Evolutionary conservation across 1,140 invertebrate genomes (phyloP).

Genomic region (Caenorhabditis tropicalis): DNA sequence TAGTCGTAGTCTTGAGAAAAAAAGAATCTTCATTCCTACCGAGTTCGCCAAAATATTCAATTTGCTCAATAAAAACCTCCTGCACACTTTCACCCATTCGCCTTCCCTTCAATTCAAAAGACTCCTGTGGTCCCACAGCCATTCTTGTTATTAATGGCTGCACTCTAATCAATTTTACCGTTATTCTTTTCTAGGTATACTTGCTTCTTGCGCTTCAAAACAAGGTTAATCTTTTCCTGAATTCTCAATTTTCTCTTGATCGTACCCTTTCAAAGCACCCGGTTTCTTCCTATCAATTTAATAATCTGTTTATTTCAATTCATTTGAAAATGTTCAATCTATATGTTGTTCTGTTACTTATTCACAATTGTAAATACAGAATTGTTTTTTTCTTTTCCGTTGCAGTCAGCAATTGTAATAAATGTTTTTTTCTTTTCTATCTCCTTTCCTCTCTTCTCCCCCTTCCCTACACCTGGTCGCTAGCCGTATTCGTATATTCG

Average conservation of each 20-base stretch:
- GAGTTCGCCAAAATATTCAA: not conserved
- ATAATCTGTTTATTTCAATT: not conserved
- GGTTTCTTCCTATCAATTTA: not conserved
- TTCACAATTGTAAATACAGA: not conserved
- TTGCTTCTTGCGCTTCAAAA: not conserved
- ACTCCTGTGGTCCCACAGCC: not conserved
- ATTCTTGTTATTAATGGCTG: slow-evolving; percentile 19
- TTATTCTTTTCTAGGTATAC: slow-evolving; percentile 5
- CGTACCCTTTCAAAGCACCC: not conserved
- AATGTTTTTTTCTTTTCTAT: not conserved
- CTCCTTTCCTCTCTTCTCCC: not conserved
- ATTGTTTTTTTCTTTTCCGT: not conserved
- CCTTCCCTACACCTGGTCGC: not conserved
- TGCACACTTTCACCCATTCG: not conserved
- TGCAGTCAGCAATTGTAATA: not conserved
- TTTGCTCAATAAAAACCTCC: not conserved
- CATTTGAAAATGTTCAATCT: not conserved
- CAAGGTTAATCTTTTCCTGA: not conserved
- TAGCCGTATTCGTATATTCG: slow-evolving; percentile 14
- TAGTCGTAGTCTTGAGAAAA: too few species aligned
- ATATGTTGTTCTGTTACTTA: not conserved
- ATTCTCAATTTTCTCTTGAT: not conserved
- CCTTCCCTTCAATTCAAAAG: not conserved
- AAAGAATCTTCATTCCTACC: too few species aligned
- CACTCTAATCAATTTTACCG: not conserved